phyloP scores from a whole-genome alignment of 2,797 vertebrate genomes.

The Oreochromis mossambicus region DNA sequence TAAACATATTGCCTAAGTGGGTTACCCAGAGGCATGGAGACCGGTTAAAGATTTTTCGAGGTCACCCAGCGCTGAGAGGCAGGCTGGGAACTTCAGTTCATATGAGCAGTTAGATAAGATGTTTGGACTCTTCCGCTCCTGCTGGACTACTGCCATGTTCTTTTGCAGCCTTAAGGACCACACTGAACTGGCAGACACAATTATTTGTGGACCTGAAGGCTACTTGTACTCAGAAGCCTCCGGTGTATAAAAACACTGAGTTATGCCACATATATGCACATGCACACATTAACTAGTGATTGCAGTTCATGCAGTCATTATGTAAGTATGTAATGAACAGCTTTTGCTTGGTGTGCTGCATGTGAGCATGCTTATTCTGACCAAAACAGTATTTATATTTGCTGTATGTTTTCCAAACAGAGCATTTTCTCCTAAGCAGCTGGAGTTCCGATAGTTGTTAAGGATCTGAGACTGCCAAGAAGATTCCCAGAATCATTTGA shows the following conservation, averaged over 20 bases:
- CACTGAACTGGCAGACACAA: conserved; percentile 7
- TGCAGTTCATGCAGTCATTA: conserved; percentile 15
- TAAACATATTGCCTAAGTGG: conserved; percentile 49
- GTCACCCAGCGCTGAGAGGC: conserved; percentile 52
- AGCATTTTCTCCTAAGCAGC: conserved; percentile 4
- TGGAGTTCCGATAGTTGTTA: background rate
- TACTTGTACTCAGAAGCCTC: background rate
- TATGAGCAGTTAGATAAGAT: conserved; percentile 37
- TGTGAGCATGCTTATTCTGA: background rate
- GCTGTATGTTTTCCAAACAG: conserved; percentile 30
- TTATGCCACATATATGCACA: background rate
- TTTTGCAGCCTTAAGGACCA: conserved; percentile 20
- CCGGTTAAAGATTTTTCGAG: conserved; percentile 34
- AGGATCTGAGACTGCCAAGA: background rate
- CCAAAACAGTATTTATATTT: conserved; percentile 13
- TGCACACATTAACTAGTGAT: background rate
- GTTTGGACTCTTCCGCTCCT: conserved; percentile 9
- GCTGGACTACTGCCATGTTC: conserved; percentile 26
- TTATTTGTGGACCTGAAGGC: conserved; percentile 16
- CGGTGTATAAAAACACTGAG: conserved; percentile 7
- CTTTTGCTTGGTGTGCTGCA: conserved; percentile 3
- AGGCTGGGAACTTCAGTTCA: conserved; percentile 56
- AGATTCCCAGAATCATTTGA: conserved; percentile 39
- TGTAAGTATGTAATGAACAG: background rate
- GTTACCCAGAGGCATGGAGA: conserved; percentile 42